Conservation (phyloP, 2,113 vertebrate genomes). For the Melanocharis versteri region DNA sequence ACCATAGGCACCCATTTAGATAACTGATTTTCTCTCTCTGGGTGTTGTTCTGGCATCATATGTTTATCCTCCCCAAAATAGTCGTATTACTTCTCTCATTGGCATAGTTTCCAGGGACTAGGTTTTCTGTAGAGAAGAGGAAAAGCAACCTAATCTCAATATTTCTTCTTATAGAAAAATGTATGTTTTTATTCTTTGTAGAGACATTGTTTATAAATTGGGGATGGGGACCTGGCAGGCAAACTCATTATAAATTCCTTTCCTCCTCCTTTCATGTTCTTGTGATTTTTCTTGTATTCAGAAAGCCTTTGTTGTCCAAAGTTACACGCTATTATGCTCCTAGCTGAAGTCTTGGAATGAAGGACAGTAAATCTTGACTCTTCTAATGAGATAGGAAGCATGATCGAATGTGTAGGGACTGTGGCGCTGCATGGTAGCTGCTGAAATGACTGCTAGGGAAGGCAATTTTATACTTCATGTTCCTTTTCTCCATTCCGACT, state of each 20-base stretch:
- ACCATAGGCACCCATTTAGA: not conserved
- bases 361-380: constrained; percentile 19
- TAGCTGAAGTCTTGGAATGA: not conserved
- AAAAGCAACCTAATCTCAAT: not conserved
- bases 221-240: not conserved
- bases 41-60: not conserved
- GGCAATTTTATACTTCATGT: constrained; percentile 34
- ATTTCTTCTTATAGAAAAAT: not conserved
- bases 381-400: constrained; percentile 24
- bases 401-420: not conserved
- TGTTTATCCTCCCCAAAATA: not conserved
- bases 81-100: not conserved
- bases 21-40: not conserved
- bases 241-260: not conserved
- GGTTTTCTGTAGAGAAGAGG: not conserved
- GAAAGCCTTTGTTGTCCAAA: not conserved
- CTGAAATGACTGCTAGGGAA: not conserved
- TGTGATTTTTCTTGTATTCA: not conserved
- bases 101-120: not conserved
- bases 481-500: not conserved
- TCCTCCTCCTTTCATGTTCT: not conserved
- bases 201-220: not conserved
- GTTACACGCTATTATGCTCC: not conserved
- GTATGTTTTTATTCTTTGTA: not conserved
- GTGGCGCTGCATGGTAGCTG: not conserved